Evolutionary conservation across 2,888 invertebrate genomes (phyloP).

Genomic region (Suillia variegata): DNA sequence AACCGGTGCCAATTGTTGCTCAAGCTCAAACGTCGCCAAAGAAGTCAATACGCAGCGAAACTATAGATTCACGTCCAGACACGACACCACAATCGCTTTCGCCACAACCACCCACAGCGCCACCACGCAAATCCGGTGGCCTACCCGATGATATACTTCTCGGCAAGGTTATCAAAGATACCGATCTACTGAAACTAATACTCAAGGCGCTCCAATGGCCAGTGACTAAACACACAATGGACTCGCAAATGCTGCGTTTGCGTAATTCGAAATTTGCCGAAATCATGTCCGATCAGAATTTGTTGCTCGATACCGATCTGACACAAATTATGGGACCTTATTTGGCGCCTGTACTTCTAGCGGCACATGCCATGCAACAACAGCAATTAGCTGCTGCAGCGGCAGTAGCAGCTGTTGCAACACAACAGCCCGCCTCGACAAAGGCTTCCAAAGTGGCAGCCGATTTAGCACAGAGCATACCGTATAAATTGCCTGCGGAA

Average conservation of each 20-base stretch:
- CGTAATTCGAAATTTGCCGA: constrained; percentile 55
- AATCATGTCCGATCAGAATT: constrained; percentile 56
- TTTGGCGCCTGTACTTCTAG: constrained; percentile 44
- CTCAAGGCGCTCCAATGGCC: constrained; percentile 60
- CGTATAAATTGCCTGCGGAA: constrained; percentile 58
- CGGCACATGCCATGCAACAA: constrained; percentile 44
- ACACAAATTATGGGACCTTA: constrained; percentile 58
- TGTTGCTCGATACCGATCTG: constrained; percentile 57
- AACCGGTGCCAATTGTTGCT: not conserved
- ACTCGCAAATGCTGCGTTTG: constrained; percentile 51
- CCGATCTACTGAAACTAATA: constrained; percentile 58
- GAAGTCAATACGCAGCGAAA: constrained; percentile 6
- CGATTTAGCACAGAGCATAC: constrained; percentile 43
- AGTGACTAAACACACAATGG: constrained; percentile 46
- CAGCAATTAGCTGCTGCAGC: constrained; percentile 29
- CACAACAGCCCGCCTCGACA: too few species aligned
- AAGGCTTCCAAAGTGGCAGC: constrained; percentile 11
- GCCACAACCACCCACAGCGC: not conserved
- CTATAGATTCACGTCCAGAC: constrained; percentile 21
- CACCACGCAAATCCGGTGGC: constrained; percentile 26
- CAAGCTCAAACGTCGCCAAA: not conserved
- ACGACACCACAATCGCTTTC: constrained; percentile 5
- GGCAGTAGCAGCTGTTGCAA: not conserved
- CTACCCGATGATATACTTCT: constrained; percentile 53
- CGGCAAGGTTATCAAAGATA: constrained; percentile 58